Evolutionary conservation across 2,797 vertebrate species (phyloP).

Genomic region (Coregonus suidteri): DNA sequence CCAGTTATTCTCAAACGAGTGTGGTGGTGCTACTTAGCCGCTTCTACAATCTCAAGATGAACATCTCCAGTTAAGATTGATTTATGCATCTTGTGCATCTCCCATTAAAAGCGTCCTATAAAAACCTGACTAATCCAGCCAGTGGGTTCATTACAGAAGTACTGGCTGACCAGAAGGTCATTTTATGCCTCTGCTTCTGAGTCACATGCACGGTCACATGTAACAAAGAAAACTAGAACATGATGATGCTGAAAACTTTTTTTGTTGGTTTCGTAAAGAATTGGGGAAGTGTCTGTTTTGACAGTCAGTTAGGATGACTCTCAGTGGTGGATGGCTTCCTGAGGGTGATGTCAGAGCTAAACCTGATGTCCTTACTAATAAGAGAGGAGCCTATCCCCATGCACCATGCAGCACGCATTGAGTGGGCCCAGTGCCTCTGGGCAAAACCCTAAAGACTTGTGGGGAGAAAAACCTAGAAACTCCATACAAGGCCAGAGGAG

Average conservation of each 20-base stretch:
- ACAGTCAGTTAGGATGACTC: background rate
- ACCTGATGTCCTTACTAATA: background rate
- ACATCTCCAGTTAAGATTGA: background rate
- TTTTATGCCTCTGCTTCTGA: background rate
- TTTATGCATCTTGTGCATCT: background rate
- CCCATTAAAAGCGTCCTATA: background rate
- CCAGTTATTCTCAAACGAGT: background rate
- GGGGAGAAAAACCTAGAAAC: background rate
- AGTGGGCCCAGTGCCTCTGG: background rate
- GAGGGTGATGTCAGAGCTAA: background rate
- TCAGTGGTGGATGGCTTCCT: background rate
- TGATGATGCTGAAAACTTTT: background rate
- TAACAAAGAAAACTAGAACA: conserved; percentile 3
- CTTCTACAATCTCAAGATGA: conserved; percentile 1
- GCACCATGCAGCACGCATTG: background rate
- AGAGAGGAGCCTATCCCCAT: background rate
- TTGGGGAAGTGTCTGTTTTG: background rate
- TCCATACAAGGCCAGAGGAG: background rate
- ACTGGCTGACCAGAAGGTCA: background rate
- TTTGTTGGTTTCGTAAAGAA: background rate
- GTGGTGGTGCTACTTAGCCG: background rate
- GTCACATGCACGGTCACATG: background rate
- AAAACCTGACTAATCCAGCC: background rate
- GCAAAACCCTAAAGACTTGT: background rate
- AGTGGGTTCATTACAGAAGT: background rate